Percentiles rank a stretch among this genome's conserved stretches.
Conservation (phyloP, 2,113 vertebrate genomes). For the Rutilus rutilus region DNA sequence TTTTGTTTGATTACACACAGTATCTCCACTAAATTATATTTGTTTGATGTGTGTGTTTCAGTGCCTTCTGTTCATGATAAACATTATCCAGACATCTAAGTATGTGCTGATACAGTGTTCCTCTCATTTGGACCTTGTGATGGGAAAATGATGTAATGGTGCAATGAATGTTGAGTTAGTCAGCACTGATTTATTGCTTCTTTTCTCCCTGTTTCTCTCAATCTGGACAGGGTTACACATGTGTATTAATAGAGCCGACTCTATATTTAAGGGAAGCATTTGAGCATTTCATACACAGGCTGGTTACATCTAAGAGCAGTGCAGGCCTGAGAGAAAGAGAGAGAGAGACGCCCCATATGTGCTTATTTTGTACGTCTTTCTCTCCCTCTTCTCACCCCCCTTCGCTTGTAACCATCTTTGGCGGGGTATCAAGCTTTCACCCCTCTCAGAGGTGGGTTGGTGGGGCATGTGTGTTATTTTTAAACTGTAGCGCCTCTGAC, state of each 20-base stretch:
- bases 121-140: constrained; percentile 7
- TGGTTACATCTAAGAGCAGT: constrained; percentile 26
- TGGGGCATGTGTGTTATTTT: constrained; percentile 53
- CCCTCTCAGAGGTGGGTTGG: constrained; percentile 26
- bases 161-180: neutral
- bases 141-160: constrained; percentile 54
- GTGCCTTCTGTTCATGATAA: neutral
- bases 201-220: constrained; percentile 4
- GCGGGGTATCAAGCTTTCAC: constrained; percentile 57
- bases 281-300: constrained; percentile 32
- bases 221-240: constrained; percentile 46
- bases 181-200: neutral
- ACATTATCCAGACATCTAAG: neutral
- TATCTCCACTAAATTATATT: neutral
- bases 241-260: constrained; percentile 57
- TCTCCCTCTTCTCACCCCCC: constrained; percentile 9
- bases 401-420: constrained; percentile 59
- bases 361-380: constrained; percentile 9
- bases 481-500: constrained; percentile 49
- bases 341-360: constrained; percentile 23
- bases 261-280: constrained; percentile 56
- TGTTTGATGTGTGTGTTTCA: neutral
- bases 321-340: neutral
- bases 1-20: neutral
- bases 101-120: constrained; percentile 24